Base-by-base conservation (phyloP, 1,140 invertebrate species). In the Drosophila arizonae region DNA sequence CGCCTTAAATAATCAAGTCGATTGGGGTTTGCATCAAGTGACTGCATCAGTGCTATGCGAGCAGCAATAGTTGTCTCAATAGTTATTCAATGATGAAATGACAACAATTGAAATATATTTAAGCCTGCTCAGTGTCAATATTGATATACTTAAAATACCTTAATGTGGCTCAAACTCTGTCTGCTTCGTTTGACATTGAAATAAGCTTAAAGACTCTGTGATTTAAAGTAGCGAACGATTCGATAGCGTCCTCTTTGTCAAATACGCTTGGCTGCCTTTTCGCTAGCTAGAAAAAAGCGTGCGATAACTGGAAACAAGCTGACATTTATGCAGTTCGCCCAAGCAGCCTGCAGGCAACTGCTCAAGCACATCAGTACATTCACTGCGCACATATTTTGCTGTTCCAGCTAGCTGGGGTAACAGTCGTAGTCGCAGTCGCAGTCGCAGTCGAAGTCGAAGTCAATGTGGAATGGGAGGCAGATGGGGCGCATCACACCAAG, bases 291-390 rank as follows among this genome's bases (percentile, higher is more conserved):
- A 62, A 39, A 72, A 76, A 58, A 82, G 79, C 70, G 84, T 88
- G 84, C 79, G 84, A 87, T 87, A 88, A 84, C 84, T 88, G 82
- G 76, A 88, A 88, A 82, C 84, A 88, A 87, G 84, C 84, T 87
- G 84, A 88, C 84, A 87, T 87, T 87, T 87, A 87, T 87, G 84
- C 84, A 87, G 79, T 87, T 87, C 77, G 84, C 79, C 66, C 84
- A 75, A 81, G 67, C 70, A 88, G 84, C 84, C 84, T 80, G 77
- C 77, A 77, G 79, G 84, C 84, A 80, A 74, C 77, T 68, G 64
- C 58, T 88, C 73, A 72, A 87, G 79, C 84, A 88, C 58, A 82
- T 81, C 72, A 76, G 45, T 64, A 67, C 62, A 71, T 60, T 75
- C 41, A 75, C 75, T 72, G 62, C 57, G 64, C 67, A 72, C 65